phyloP scores from a whole-genome alignment of 1,140 invertebrate genomes.

The Homarus americanus region DNA sequence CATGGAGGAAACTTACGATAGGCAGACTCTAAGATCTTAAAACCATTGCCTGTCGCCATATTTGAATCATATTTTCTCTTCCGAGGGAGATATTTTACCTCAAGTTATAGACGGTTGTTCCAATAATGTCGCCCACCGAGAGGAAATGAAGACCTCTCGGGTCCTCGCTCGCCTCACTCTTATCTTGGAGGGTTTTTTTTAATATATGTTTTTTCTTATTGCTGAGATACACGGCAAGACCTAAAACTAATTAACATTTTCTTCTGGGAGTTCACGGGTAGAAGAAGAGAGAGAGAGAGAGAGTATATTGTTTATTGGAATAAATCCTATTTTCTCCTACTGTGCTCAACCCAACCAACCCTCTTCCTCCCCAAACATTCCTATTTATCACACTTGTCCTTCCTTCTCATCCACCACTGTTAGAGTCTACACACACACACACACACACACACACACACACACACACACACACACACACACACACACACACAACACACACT shows the following conservation, averaged over 20 bases:
- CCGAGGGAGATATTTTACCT: neutral
- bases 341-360: no score
- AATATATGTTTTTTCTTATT: no score
- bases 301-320: no score
- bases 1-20: neutral
- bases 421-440: neutral
- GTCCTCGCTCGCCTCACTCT: neutral
- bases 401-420: neutral
- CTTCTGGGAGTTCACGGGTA: no score
- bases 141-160: neutral
- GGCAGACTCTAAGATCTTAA: neutral
- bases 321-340: no score
- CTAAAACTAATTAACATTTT: no score
- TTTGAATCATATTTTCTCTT: constrained; percentile 14
- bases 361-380: no score
- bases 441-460: neutral
- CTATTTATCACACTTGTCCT: no score
- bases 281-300: no score
- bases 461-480: neutral
- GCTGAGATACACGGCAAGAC: no score
- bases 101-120: neutral
- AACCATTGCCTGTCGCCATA: neutral
- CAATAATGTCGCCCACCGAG: neutral
- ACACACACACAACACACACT: neutral
- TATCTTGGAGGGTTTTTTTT: neutral